phyloP scores from a whole-genome alignment of 2,888 invertebrate species.

The Platynereis dumerilii region DNA sequence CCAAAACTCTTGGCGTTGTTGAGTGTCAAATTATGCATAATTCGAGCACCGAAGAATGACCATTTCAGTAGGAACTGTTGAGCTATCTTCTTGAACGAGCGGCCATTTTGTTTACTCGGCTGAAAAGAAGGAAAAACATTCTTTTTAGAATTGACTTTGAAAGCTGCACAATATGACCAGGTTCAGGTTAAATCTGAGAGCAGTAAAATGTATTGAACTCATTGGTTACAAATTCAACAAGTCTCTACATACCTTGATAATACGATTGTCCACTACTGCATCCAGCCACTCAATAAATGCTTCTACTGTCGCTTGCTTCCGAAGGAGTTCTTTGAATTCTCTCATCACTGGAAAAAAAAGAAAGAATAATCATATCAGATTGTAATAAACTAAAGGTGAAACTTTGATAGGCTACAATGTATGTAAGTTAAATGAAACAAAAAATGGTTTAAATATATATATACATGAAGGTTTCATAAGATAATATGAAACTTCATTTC shows the following conservation, averaged over 20 bases:
- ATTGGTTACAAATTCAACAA: too few species aligned
- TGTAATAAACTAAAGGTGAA: too few species aligned
- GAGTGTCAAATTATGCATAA: constrained; percentile 62
- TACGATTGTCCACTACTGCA: constrained; percentile 59
- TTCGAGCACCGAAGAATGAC: constrained; percentile 62
- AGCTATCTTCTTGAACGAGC: constrained; percentile 58
- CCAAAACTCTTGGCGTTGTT: constrained; percentile 62
- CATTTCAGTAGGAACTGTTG: constrained; percentile 62
- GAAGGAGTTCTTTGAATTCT: constrained; percentile 60
- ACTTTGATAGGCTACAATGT: too few species aligned
- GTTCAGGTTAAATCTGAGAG: too few species aligned
- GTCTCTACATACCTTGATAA: constrained; percentile 53
- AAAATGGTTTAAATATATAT: too few species aligned
- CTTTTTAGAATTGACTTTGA: too few species aligned
- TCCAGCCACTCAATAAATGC: constrained; percentile 63
- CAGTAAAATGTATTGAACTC: too few species aligned
- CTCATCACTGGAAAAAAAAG: constrained; percentile 49
- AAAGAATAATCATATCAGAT: too few species aligned
- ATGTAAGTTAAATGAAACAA: too few species aligned
- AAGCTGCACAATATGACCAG: too few species aligned
- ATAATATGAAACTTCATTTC: too few species aligned
- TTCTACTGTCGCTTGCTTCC: constrained; percentile 63
- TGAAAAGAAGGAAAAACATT: constrained; percentile 10
- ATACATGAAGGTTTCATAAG: too few species aligned
- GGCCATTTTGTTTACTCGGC: constrained; percentile 62